Evolutionary conservation across 2,888 invertebrate genomes (phyloP).

Genomic region (Drosophila meridionalis): DNA sequence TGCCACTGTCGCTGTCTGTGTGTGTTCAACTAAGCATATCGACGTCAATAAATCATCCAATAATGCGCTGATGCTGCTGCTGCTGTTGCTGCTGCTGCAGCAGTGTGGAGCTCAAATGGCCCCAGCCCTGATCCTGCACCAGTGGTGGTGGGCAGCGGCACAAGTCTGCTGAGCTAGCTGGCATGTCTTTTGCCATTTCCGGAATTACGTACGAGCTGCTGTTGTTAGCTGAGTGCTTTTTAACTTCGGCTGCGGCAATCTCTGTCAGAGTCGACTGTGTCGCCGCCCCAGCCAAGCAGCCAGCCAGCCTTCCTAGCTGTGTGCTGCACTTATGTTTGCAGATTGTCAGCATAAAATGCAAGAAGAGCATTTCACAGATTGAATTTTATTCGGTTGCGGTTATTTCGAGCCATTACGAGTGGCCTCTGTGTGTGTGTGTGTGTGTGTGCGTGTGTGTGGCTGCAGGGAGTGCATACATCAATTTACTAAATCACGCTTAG

Average conservation of each 20-base stretch:
- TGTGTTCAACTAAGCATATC: conserved; percentile 83
- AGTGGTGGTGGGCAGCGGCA: conserved; percentile 3
- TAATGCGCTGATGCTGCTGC: conserved; percentile 75
- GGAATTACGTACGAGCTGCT: conserved; percentile 63
- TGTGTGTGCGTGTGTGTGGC: conserved; percentile 1
- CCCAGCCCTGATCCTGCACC: neutral
- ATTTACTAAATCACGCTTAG: conserved; percentile 70
- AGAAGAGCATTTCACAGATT: conserved; percentile 72
- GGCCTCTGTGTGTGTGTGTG: conserved; percentile 2
- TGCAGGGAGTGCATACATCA: conserved; percentile 55
- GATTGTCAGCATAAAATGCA: conserved; percentile 73
- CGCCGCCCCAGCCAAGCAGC: conserved; percentile 20
- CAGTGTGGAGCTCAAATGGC: conserved; percentile 56
- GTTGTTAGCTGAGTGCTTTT: conserved; percentile 71
- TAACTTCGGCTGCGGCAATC: conserved; percentile 55
- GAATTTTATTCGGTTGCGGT: conserved; percentile 75
- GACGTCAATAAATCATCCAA: conserved; percentile 85
- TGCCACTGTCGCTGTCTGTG: conserved; percentile 34
- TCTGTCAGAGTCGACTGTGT: conserved; percentile 13
- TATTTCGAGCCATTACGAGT: conserved; percentile 61
- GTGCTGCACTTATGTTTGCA: conserved; percentile 69
- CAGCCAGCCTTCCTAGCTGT: conserved; percentile 45
- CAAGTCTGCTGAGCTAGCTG: conserved; percentile 33
- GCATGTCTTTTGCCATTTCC: conserved; percentile 70
- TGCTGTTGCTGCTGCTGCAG: conserved; percentile 9